A percentile compares a stretch with the other conserved stretches of the same genome.
These are phyloP conservation scores for Melikaiella ostensackeni DNA, from an alignment of 2,888 invertebrate species.

Conservation along the genomic window DNA sequence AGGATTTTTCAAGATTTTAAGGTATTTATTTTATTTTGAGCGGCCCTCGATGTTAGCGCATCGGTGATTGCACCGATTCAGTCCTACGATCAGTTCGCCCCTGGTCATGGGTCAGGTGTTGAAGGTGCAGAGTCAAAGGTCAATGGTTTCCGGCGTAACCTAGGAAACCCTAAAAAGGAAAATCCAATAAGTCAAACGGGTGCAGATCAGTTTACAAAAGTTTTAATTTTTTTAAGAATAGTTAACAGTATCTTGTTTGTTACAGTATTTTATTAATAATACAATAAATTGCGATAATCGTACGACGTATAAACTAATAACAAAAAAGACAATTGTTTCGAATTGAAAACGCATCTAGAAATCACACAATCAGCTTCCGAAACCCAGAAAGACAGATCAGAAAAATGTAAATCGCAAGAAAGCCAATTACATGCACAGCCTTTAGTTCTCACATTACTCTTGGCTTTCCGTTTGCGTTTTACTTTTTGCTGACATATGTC, in stretches of 20 bases:
- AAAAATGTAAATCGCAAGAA: neutral
- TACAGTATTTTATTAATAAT: constrained; percentile 75
- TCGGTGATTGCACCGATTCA: too few species aligned
- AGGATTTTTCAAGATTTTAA: too few species aligned
- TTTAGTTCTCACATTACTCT: constrained; percentile 14
- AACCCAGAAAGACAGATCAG: neutral
- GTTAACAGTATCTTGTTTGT: constrained; percentile 76
- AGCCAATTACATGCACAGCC: constrained; percentile 27
- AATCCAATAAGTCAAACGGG: constrained; percentile 30
- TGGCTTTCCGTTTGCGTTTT: neutral
- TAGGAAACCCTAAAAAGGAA: constrained; percentile 9
- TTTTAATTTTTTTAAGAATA: constrained; percentile 77
- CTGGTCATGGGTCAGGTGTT: too few species aligned
- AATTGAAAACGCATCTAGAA: constrained; percentile 48
- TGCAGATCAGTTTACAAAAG: constrained; percentile 74
- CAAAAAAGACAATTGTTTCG: constrained; percentile 61
- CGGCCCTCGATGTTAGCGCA: too few species aligned
- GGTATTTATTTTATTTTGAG: too few species aligned
- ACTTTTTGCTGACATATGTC: neutral
- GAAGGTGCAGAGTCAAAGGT: too few species aligned
- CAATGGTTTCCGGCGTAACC: too few species aligned
- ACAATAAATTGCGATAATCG: constrained; percentile 75
- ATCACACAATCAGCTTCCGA: constrained; percentile 16
- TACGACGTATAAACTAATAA: constrained; percentile 75
- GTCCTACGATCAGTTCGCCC: too few species aligned